Evolutionary conservation across 2,113 vertebrate species (phyloP).

Genomic region (Macquaria ambigua): DNA sequence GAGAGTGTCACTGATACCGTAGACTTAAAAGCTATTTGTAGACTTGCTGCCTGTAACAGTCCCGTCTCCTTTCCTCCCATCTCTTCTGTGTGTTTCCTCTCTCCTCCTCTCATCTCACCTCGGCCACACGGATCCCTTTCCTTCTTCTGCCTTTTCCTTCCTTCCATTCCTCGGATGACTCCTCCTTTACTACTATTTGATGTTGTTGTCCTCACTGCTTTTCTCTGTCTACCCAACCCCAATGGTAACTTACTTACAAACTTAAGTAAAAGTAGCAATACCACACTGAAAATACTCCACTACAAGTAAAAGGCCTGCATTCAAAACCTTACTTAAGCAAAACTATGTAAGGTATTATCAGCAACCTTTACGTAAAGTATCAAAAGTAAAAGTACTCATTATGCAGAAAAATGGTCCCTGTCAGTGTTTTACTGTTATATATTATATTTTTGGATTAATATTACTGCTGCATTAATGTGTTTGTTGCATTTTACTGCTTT

Average conservation of each 20-base stretch:
- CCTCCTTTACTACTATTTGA: background rate
- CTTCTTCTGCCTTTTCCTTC: background rate
- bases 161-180: background rate
- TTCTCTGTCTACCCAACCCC: background rate
- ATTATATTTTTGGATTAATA: background rate
- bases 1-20: conserved; percentile 66
- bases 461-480: background rate
- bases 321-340: background rate
- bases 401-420: too few species aligned
- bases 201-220: background rate
- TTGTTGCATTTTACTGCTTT: background rate
- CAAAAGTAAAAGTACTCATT: too few species aligned
- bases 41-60: conserved; percentile 42
- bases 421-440: too few species aligned
- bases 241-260: background rate
- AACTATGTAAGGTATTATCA: too few species aligned
- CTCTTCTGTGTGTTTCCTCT: background rate
- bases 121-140: background rate
- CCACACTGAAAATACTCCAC: background rate
- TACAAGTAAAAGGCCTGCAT: background rate
- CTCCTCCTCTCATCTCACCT: background rate
- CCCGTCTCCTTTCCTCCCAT: background rate
- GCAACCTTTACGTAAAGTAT: too few species aligned
- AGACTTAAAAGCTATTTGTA: conserved; percentile 74
- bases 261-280: background rate